Base-by-base conservation (phyloP, 1,140 invertebrate species). In the Steinernema khuongi region DNA sequence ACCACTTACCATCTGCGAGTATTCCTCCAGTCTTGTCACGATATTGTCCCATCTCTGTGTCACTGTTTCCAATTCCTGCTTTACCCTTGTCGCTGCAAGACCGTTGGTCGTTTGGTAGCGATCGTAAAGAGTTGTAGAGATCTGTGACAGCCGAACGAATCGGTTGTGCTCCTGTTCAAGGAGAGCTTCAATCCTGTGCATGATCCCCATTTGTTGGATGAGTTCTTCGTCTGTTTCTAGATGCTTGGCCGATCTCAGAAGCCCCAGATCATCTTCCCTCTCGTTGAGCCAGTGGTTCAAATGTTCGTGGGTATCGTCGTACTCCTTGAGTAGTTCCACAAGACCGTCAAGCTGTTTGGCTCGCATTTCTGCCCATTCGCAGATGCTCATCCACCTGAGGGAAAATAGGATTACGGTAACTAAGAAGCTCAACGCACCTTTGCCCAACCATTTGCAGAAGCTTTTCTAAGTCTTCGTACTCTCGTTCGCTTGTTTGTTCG, bases 21-120 rank as follows among this genome's bases (percentile, higher is more conserved):
- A 80, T 67, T 85, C 81, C 43, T 83, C 82, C 2, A 83, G 68
- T 41, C 80, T 31, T 17, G 75, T 79, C 1, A 83, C 81, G 31
- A 83, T 76, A 68, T 82, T 76, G 41, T 83, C 83, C 81, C 83
- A 82, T 28, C 71, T 50, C 28, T 85, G 75, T 31, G 83, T 83
- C n/a, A 85, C 69, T 14, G 70, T 44, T 32, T 83, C 80, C 14
- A 81, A 43, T 31, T 70, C 28, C 18, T 50, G 41, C 18, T 77
- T 71, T n/a, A 81, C 80, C 11, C 44, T 26, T 18, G 76, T 76
- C 1, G 81, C 81, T 4, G 72, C 77, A 17, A 69, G 31, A 4
- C 30, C 33, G 60, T 77, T 77, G 18, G 31, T 71, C 0, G 44
- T 41, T 26, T 81, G 79, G 44, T 76, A 76, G 31, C 79, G 36